Base-by-base conservation (phyloP, 2,888 invertebrate genomes). In the Tenthredo distinguenda region DNA sequence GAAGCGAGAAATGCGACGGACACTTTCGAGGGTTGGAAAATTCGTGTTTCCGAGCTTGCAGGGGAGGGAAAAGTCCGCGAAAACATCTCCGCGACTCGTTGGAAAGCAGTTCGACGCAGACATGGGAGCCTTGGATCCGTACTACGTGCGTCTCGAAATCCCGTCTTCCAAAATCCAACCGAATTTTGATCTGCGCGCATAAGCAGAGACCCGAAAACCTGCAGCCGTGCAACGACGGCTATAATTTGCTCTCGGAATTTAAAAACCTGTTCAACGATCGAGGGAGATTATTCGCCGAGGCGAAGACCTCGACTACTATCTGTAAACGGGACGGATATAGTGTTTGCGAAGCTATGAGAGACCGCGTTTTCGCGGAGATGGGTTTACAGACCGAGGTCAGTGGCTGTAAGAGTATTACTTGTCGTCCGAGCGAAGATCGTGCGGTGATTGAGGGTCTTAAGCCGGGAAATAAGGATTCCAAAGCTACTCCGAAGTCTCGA, bases 61-160 rank as follows among this genome's bases (percentile, higher is more conserved):
- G 62, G 2, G 10, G 62, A 31, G 2, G 0, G 3, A 31, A 68
- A 68, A 68, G 18, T 10, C 1, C 31, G 15, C 31, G 34, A 18
- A 62, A 21, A 26, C 7, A 62, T 62, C 1, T 9, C 9, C 21
- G 12, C 4, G 9, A 62, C 9, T 62, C 3, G 7, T 9, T 10
- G 10, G 31, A 31, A 31, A 68, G 18, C 6, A 31, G 18, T 40
- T 47, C 74, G 10, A 47, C 43, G 21, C 74, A 74, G 43, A 74
- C 74, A 7, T 74, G 74, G 43, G 74, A 74, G 26, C 74, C 74
- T 40, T 74, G 74, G 74, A 21, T 1, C 12, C 74, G 43, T n/a
- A 43, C 40, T 6, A 74, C 74, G 10, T 74, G 74, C 15, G 43
- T 74, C 3, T 43, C 74, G 12, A 74, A 12, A 26, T 74, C 21